A percentile compares a stretch with the other conserved stretches of the same genome.
Evolutionary conservation across 1,140 invertebrate genomes (phyloP).

Genomic region (Dreissena polymorpha): DNA sequence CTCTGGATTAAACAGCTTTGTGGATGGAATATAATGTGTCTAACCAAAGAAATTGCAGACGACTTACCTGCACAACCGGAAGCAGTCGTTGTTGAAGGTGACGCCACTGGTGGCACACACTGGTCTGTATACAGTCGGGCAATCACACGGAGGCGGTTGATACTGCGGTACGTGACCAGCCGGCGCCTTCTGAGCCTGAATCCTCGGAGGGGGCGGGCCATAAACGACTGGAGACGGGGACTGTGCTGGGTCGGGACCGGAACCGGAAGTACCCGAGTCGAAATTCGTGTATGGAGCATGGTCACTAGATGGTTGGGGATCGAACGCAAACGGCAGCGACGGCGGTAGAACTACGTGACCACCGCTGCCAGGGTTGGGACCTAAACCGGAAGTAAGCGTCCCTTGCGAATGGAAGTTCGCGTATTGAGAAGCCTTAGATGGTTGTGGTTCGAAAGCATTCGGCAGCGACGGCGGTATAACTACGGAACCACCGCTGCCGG

Average conservation of each 20-base stretch:
- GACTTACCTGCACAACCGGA: constrained; percentile 43
- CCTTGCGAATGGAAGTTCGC: too few relatives aligned
- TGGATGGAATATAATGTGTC: too few relatives aligned
- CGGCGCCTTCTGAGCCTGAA: background rate
- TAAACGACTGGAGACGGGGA: background rate
- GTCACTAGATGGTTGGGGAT: background rate
- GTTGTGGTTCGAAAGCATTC: too few relatives aligned
- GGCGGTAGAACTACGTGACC: too few relatives aligned
- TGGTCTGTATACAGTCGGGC: constrained; percentile 25
- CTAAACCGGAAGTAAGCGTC: too few relatives aligned
- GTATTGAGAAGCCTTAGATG: too few relatives aligned
- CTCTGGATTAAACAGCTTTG: too few relatives aligned
- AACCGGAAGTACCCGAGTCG: background rate
- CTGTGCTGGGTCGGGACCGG: background rate
- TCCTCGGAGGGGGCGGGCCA: constrained; percentile 2
- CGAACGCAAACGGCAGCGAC: background rate
- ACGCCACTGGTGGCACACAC: constrained; percentile 21
- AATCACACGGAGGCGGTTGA: constrained; percentile 13
- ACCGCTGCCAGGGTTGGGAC: too few relatives aligned
- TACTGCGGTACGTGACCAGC: background rate
- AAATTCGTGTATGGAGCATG: background rate
- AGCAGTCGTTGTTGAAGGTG: constrained; percentile 43
- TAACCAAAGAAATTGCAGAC: background rate
- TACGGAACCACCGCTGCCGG: too few relatives aligned
- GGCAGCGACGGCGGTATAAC: too few relatives aligned